Evolutionary conservation across 2,888 invertebrate genomes (phyloP).

Genomic region (Drosophila neotestacea): DNA sequence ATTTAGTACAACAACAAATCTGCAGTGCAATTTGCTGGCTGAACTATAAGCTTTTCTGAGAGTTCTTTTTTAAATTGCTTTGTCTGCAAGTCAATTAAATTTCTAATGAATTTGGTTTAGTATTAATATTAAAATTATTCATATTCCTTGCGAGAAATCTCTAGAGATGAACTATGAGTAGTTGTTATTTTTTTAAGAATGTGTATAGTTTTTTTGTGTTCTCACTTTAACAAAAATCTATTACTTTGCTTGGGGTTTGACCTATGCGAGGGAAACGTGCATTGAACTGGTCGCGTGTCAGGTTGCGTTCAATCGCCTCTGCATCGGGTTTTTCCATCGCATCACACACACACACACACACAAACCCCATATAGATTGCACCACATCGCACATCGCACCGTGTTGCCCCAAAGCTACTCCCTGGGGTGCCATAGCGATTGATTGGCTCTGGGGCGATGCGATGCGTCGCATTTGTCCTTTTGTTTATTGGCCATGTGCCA

Average conservation of each 20-base stretch:
- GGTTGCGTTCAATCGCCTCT: constrained; percentile 74
- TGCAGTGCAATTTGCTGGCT: too few relatives aligned
- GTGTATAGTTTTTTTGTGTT: background rate
- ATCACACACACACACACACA: constrained; percentile 1
- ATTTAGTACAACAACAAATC: background rate
- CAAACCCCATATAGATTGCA: background rate
- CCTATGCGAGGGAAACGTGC: constrained; percentile 66
- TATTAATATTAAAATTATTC: background rate
- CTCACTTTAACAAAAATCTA: constrained; percentile 57
- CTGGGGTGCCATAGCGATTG: constrained; percentile 83
- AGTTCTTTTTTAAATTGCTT: too few relatives aligned
- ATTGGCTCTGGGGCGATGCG: constrained; percentile 81
- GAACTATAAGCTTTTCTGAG: too few relatives aligned
- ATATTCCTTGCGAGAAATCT: background rate
- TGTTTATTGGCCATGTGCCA: constrained; percentile 70
- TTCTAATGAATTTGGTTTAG: background rate
- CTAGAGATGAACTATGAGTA: background rate
- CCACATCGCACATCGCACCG: background rate
- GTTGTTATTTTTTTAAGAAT: background rate
- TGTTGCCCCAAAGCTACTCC: constrained; percentile 47
- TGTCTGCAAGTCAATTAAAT: background rate
- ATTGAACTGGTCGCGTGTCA: constrained; percentile 81
- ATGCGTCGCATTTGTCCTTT: constrained; percentile 76
- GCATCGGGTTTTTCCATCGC: constrained; percentile 6
- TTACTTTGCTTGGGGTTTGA: constrained; percentile 66